Conservation (phyloP, 2,888 invertebrate genomes). For the Lepidocyrtinus sp. region DNA sequence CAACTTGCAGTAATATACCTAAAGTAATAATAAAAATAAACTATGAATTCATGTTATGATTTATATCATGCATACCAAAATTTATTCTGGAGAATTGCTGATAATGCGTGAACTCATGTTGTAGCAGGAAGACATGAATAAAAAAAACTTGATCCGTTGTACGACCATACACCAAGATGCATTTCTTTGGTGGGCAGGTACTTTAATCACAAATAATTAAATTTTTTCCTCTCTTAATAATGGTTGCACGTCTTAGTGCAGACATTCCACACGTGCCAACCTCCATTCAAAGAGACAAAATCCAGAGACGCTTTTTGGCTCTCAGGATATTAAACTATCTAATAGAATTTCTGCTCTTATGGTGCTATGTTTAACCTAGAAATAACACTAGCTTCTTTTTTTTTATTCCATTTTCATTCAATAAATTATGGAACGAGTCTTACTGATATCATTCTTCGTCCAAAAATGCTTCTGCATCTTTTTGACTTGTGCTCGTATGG, state of each 20-base stretch:
- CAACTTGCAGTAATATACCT: background rate
- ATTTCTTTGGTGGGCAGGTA: background rate
- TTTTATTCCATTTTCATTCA: conserved; percentile 6
- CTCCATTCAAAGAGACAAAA: conserved; percentile 3
- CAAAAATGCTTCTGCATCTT: conserved; percentile 1
- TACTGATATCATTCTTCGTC: conserved; percentile 1
- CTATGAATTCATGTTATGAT: no score
- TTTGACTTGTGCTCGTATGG: background rate
- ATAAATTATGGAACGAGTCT: conserved; percentile 9
- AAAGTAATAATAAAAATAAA: no score
- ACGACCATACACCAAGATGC: no score
- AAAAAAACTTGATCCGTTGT: no score
- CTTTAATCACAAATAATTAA: conserved; percentile 13
- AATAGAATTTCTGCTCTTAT: no score
- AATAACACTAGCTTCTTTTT: background rate
- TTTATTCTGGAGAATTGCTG: no score
- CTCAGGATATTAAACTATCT: no score
- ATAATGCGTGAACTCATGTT: no score
- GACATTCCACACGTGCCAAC: conserved; percentile 5
- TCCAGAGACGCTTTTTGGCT: no score
- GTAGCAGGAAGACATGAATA: no score
- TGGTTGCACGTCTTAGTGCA: background rate
- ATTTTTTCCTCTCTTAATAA: background rate
- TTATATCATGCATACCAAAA: no score
- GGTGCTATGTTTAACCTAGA: background rate